These are phyloP conservation scores for Auanema sp. DNA, from an alignment of 2,888 invertebrate genomes.

Conservation along the genomic window DNA sequence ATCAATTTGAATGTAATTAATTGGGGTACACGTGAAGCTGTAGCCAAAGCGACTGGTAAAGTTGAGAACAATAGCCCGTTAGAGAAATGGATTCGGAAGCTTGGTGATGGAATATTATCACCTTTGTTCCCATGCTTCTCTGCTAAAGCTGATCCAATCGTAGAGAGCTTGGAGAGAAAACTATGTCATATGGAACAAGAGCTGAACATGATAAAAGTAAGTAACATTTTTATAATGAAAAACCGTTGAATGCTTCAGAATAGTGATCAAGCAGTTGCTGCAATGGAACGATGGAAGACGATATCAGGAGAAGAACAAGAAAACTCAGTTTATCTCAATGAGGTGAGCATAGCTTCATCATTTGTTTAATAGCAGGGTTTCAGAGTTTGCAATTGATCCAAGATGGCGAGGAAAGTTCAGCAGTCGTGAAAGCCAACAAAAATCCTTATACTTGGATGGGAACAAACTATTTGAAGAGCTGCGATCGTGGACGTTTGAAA, in stretches of 20 bases:
- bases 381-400: slow-evolving; percentile 6
- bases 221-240: slow-evolving; percentile 2
- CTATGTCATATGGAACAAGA: slow-evolving; percentile 32
- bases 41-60: slow-evolving; percentile 64
- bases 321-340: background rate
- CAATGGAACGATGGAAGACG: no score
- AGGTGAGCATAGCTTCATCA: background rate
- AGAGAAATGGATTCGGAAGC: slow-evolving; percentile 23
- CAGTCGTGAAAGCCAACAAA: slow-evolving; percentile 19
- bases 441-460: slow-evolving; percentile 54
- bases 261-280: no score
- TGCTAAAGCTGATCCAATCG: background rate
- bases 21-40: slow-evolving; percentile 88
- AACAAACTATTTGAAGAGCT: slow-evolving; percentile 46
- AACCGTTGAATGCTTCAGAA: background rate
- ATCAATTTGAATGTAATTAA: slow-evolving; percentile 90
- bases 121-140: slow-evolving; percentile 4
- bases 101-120: slow-evolving; percentile 4
- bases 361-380: no score
- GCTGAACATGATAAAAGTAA: slow-evolving; percentile 22
- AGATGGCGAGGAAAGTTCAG: slow-evolving; percentile 3
- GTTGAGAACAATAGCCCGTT: slow-evolving; percentile 30
- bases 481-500: slow-evolving; percentile 58
- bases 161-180: slow-evolving; percentile 26
- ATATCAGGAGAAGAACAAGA: background rate